A percentile compares a stretch with the other conserved stretches of the same genome.
phyloP scores from a whole-genome alignment of 2,113 vertebrate genomes.

The Oceanites oceanicus region DNA sequence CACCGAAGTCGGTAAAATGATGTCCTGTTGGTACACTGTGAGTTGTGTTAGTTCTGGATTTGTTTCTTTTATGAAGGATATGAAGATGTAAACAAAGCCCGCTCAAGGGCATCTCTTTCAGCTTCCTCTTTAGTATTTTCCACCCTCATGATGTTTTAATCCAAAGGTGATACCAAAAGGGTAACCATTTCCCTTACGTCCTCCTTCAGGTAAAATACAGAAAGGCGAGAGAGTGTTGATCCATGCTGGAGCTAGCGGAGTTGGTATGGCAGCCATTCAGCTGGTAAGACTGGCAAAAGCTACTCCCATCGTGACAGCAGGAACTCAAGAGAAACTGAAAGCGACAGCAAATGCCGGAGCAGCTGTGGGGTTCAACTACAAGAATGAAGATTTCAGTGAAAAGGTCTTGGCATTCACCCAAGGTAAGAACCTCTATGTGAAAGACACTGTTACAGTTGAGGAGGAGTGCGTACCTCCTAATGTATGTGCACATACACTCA shows the following conservation, averaged over 20 bases:
- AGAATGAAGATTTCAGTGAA: constrained; percentile 77
- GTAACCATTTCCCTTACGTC: neutral
- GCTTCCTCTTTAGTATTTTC: neutral
- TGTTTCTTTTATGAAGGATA: neutral
- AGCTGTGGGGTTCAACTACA: constrained; percentile 84
- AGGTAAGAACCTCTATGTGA: constrained; percentile 60
- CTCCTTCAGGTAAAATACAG: constrained; percentile 76
- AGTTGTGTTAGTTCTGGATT: neutral
- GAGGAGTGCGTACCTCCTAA: neutral
- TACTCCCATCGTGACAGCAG: constrained; percentile 81
- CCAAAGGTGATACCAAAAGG: neutral
- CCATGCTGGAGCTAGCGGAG: constrained; percentile 83
- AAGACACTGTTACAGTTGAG: neutral
- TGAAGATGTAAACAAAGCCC: neutral
- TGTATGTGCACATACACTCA: accelerated
- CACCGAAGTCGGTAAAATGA: neutral
- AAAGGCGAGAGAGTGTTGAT: constrained; percentile 79
- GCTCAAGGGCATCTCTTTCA: neutral
- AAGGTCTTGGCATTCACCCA: constrained; percentile 77
- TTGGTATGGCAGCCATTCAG: constrained; percentile 84
- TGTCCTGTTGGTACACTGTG: neutral
- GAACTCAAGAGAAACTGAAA: constrained; percentile 78
- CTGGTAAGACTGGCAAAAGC: constrained; percentile 78
- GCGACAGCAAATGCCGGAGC: constrained; percentile 73
- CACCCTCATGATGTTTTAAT: neutral